phyloP scores from a whole-genome alignment of 2,888 invertebrate species.

The Cryptosula pallasiana region DNA sequence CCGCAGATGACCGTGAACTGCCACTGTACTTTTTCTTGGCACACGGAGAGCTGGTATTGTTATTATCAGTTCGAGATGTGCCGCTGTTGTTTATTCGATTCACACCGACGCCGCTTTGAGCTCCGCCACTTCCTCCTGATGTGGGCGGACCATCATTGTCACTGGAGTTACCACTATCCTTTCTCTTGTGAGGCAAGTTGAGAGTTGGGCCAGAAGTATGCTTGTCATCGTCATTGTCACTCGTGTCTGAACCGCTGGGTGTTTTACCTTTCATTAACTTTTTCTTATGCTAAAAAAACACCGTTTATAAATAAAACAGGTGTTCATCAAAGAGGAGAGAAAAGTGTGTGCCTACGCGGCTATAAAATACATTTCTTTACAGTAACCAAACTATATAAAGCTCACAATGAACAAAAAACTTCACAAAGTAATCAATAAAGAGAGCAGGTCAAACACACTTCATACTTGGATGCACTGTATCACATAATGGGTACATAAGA shows the following conservation, averaged over 20 bases:
- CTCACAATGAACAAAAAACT: too few relatives aligned
- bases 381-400: too few relatives aligned
- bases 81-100: not conserved
- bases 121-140: not conserved
- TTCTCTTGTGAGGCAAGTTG: constrained; percentile 43
- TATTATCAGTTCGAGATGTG: not conserved
- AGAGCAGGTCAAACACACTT: too few relatives aligned
- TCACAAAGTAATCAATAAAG: too few relatives aligned
- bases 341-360: too few relatives aligned
- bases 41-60: not conserved
- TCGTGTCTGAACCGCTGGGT: constrained; percentile 89
- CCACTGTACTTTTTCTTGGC: constrained; percentile 21
- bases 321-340: too few relatives aligned
- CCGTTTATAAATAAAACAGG: too few relatives aligned
- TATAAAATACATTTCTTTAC: too few relatives aligned
- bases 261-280: constrained; percentile 60
- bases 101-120: too few relatives aligned
- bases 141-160: constrained; percentile 46
- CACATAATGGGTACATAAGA: too few relatives aligned
- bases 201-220: not conserved
- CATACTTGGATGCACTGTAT: too few relatives aligned
- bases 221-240: constrained; percentile 63
- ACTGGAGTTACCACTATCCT: constrained; percentile 51
- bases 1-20: not conserved
- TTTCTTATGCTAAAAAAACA: constrained; percentile 12